Evolutionary conservation across 2,797 vertebrate species (phyloP), one percentile per base, ranked within the genome.

Genomic region (Myoxocephalus aenaeus): DNA sequence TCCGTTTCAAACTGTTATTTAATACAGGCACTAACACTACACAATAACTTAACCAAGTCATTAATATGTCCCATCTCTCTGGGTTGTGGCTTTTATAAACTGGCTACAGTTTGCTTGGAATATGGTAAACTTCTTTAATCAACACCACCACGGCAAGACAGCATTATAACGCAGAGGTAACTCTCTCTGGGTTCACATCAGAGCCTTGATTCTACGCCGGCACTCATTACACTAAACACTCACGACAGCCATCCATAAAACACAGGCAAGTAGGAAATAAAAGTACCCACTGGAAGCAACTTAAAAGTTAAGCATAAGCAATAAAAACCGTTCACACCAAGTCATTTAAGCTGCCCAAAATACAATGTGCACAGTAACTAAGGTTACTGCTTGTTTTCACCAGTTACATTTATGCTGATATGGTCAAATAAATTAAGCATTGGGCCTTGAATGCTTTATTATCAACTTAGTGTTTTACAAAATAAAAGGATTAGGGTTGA

Each of bases 381-480:
- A 8, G 10, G 27, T 69, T 42, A 57, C 6, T 44, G 38, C 53
- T 44, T 44, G 32, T 63, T 51, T 22, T 50, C 44, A 50, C 13
- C 6, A 59, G 46, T 38, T 36, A 40, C 20, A 4, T 44, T 63
- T 18, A 13, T 13, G 22, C 29, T 36, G 8, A 17, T 56, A 25
- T 61, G n/a, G 17, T 44, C 36, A 27, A 59, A 27, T 46, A 1
- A 46, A 12, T 34, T 46, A 54, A 70, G 12, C 18, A 51, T 6
- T 25, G 11, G 5, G 25, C 7, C 11, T 20, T 48, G 32, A n/a
- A 53, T 1, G 17, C 42, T 46, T 61, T 20, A 56, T 56, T 20
- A 22, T 65, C 20, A 61, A 20, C 4, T 20, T 76, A 29, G 14
- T 68, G 22, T 50, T 74, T 70, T 78, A 29, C 18, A 56, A 54